phyloP scores from a whole-genome alignment of 2,888 invertebrate genomes.

The Pheosia gnoma region DNA sequence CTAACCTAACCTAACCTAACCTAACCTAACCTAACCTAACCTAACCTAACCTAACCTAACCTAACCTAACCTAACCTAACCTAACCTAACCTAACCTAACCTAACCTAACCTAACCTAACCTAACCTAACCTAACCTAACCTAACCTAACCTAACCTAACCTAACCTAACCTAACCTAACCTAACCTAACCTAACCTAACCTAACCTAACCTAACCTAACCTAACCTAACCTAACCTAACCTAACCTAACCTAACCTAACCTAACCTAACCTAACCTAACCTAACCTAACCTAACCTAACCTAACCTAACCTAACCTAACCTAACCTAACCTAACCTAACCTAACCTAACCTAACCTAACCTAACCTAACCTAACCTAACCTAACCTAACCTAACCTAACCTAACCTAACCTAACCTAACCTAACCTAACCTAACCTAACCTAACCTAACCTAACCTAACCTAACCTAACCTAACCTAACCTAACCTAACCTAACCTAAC shows the following conservation, averaged over 20 bases:
- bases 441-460: conserved; percentile 19
- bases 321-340: conserved; percentile 15
- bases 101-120: conserved; percentile 12
- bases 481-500: conserved; percentile 18
- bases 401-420: conserved; percentile 13
- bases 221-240: conserved; percentile 15
- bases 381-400: conserved; percentile 15
- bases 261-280: conserved; percentile 15
- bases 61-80: conserved; percentile 13
- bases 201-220: conserved; percentile 13
- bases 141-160: conserved; percentile 12
- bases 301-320: conserved; percentile 15
- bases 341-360: conserved; percentile 15
- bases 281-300: conserved; percentile 15
- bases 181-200: conserved; percentile 12
- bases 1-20: conserved; percentile 12
- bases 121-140: conserved; percentile 12
- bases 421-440: conserved; percentile 13
- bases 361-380: conserved; percentile 15
- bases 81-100: conserved; percentile 11
- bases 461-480: conserved; percentile 19
- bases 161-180: conserved; percentile 12
- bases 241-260: conserved; percentile 15
- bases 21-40: conserved; percentile 13
- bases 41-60: conserved; percentile 13